phyloP scores from a whole-genome alignment of 2,797 vertebrate species.

The Anguilla marmorata region DNA sequence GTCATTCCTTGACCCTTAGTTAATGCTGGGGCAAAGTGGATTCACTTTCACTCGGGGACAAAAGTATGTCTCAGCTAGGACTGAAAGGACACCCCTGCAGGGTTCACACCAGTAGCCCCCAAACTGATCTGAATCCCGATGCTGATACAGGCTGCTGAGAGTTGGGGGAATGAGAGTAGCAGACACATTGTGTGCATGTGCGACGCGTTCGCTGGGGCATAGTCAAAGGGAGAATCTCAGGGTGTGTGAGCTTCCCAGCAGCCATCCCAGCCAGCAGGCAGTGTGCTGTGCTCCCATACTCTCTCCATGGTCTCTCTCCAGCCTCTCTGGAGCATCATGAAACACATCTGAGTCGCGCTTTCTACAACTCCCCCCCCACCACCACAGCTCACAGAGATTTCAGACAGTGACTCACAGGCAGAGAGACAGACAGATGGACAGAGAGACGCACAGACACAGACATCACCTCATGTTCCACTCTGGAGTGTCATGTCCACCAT shows the following conservation, averaged over 20 bases:
- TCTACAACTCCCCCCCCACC: too few relatives aligned
- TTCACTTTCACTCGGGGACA: not conserved
- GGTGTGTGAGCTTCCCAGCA: not conserved
- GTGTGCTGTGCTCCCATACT: too few relatives aligned
- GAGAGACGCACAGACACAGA: constrained; percentile 13
- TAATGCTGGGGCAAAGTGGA: not conserved
- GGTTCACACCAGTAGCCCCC: not conserved
- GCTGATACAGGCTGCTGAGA: not conserved
- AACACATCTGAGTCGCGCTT: too few relatives aligned
- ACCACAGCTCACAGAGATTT: not conserved
- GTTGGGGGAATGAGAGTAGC: not conserved
- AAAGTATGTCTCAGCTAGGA: not conserved
- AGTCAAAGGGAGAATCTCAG: not conserved
- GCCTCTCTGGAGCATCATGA: too few relatives aligned
- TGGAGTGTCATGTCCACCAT: not conserved
- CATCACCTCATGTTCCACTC: constrained; percentile 39
- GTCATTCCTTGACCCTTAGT: not conserved
- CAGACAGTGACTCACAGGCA: not conserved
- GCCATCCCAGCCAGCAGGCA: too few relatives aligned
- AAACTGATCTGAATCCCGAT: not conserved
- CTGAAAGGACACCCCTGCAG: not conserved
- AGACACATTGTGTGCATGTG: not conserved
- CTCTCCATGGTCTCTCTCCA: too few relatives aligned
- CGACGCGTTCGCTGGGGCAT: not conserved
- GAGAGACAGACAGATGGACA: constrained; percentile 32